Base-by-base conservation (phyloP, 2,888 invertebrate species). In the Philereme transversata region DNA sequence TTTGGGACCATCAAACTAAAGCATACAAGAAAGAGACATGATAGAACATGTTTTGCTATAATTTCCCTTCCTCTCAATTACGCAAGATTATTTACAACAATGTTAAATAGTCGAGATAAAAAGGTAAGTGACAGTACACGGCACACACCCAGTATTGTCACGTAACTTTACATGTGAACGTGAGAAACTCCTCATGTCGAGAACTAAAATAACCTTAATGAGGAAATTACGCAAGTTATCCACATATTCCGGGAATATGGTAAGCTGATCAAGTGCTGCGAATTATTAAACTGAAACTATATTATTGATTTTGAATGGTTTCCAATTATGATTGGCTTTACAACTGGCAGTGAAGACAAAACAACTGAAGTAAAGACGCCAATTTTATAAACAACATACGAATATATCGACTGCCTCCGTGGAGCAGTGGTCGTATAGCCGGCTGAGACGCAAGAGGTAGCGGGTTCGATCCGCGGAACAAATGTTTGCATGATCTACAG, bases 81-180 rank as follows among this genome's bases (percentile, higher is more conserved):
- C 52, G 58, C 33, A 57, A 59, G 43, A 43, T 41, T 50, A 43
- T 49, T 22, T 49, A 55, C 36, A 59, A 57, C 48, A 50, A 53
- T 57, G 57, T 45, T 48, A 49, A 47, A 48, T 34, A 57, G 51
- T n/a, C 45, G 36, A 59, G 51, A 64, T 57, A 68, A 67, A 68
- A 70, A 66, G 64, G 59, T 60, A 57, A 69, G 59, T 53, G 68
- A 61, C 64, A 66, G 62, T 6, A 56, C 64, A 56, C 64, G 68
- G 62, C 65, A 68, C 58, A 62, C 67, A 60, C 61, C 48, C 57
- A 48, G 65, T 66, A 69, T 71, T 71, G 71, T 71, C 69, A 69
- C 65, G 66, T 71, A 71, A 71, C 66, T 22, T 22, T 22, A 22
- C 22, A 22, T 22, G 52, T 10, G 43, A 50, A 41, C 67, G 69